Evolutionary conservation across 2,797 vertebrate genomes (phyloP), one percentile per base, ranked within the genome.

Genomic region (Myiotriccus ornatus): DNA sequence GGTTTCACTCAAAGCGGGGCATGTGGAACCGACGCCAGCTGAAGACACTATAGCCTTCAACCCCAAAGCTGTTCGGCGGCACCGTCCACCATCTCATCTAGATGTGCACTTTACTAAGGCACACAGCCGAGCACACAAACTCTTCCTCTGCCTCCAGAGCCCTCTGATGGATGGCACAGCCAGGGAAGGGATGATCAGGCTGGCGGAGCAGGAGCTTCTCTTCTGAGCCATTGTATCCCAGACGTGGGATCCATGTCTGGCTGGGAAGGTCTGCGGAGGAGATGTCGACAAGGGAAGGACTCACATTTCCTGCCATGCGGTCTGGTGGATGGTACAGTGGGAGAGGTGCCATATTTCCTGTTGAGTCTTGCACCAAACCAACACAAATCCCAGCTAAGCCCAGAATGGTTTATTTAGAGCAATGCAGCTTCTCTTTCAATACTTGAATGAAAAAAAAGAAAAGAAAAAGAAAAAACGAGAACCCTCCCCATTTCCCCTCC

Each of bases 1-100:
- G 98, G 95, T 99, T 98, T 96, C 99, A 99, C 97, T 99, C 99
- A 22, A 99, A 98, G 94, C 97, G 99, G 24, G 99, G 99, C 96
- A 99, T 99, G 99, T 99, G 99, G 99, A 99, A 99, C 98, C 98
- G 98, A 11, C 98, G 88, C 57, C 95, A 97, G 56, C 78, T 98
- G 90, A 97, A 94, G 91, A 84, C 69, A 14, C 81, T 16, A 2
- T 96, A 80, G 43, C 50, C 37, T 87, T 59, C 76, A 39, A 7
- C n/a, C 8, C 4, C 41, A 30, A 14, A n/a, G 84, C 41, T 79
- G 77, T 52, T 76, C 0, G 0, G 44, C 90, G 75, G 90, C 86
- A 25, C 86, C 8, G 8, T 59, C 62, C 71, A 39, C 83, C 39
- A 1, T 47, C 78, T 86, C 76, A 4, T 49, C 93, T 78, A 25